These are phyloP conservation scores for Vombatus ursinus DNA, from an alignment of 2,113 vertebrate species.

Conservation along the genomic window DNA sequence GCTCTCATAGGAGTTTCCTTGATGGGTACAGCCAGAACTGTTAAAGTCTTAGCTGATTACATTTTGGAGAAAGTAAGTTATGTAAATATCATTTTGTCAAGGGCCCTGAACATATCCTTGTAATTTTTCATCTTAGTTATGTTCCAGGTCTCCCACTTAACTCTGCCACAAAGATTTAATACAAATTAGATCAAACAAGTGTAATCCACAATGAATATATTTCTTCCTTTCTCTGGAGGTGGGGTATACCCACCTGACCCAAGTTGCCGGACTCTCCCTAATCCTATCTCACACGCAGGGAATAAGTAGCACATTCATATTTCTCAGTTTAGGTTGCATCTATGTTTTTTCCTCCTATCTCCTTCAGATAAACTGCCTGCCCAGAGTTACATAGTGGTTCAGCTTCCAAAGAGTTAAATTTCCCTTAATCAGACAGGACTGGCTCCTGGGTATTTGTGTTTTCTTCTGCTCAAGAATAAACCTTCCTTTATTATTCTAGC, in stretches of 20 bases:
- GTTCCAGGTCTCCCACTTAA: neutral
- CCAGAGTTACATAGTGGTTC: neutral
- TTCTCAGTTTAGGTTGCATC: rapidly evolving
- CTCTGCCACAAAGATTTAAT: neutral
- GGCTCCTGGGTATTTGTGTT: neutral
- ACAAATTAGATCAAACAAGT: neutral
- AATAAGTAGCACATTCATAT: neutral
- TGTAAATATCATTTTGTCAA: neutral
- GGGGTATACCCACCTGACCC: neutral
- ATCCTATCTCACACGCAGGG: neutral
- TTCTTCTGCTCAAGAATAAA: conserved; percentile 9
- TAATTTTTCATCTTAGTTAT: conserved; percentile 3
- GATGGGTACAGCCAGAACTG: neutral
- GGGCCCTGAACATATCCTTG: conserved; percentile 29
- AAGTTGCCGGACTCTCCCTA: neutral
- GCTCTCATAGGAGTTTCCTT: neutral
- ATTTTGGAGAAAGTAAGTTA: neutral
- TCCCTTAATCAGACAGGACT: neutral
- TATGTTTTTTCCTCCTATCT: neutral
- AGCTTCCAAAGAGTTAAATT: neutral
- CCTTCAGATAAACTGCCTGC: no score
- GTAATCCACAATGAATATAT: neutral
- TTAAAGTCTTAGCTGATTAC: conserved; percentile 12
- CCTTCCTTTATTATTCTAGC: conserved; percentile 7
- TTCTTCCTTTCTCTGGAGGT: neutral